Conservation (phyloP, 2,797 vertebrate genomes). For the Harpagifer antarcticus region DNA sequence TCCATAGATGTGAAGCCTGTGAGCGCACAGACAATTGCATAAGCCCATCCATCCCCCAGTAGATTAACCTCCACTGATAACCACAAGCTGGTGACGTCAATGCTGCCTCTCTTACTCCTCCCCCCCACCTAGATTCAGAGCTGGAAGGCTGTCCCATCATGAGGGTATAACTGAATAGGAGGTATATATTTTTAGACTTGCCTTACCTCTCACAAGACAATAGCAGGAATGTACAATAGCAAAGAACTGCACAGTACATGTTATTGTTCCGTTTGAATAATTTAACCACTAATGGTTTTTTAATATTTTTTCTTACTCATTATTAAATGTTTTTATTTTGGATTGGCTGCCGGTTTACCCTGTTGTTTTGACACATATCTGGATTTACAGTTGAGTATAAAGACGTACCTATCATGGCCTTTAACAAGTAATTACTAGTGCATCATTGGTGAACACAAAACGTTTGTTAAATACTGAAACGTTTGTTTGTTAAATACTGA, state of each 20-base stretch:
- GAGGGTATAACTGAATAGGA: conserved; percentile 19
- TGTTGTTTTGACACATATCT: no score
- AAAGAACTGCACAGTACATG: conserved; percentile 6
- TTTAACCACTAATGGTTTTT: no score
- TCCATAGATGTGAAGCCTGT: conserved; percentile 77
- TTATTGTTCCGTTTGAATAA: background rate
- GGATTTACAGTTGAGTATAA: no score
- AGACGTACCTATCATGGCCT: no score
- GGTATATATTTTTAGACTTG: conserved; percentile 19
- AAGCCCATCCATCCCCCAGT: conserved; percentile 73
- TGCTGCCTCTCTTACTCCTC: conserved; percentile 52
- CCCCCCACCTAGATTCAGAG: conserved; percentile 36
- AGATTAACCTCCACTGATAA: conserved; percentile 83
- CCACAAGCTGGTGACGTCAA: conserved; percentile 80
- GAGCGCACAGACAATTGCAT: conserved; percentile 84
- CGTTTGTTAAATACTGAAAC: no score
- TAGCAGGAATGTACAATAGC: conserved; percentile 20
- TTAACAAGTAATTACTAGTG: conserved; percentile 6
- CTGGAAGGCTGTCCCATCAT: conserved; percentile 27
- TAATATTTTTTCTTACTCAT: no score
- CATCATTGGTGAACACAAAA: conserved; percentile 5
- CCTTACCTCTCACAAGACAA: conserved; percentile 36
- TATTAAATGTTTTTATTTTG: no score
- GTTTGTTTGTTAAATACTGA: no score
- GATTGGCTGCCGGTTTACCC: no score